Conservation (phyloP, 2,888 invertebrate species). For the Elaeidobius kamerunicus region DNA sequence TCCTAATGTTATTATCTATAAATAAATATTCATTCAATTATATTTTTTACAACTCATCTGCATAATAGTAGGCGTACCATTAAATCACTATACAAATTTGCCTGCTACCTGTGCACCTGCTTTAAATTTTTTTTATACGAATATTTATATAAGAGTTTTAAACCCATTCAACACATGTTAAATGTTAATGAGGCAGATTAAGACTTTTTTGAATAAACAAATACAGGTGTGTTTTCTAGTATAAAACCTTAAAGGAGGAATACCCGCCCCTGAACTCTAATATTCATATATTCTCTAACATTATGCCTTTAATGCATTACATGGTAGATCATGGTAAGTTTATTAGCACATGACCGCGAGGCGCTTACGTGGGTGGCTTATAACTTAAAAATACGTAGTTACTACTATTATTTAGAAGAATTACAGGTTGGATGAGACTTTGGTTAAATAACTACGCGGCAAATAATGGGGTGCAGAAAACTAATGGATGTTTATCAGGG, state of each 20-base stretch:
- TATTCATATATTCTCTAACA: too few relatives aligned
- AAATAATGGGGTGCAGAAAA: conserved; percentile 5
- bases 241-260: too few relatives aligned
- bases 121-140: not conserved
- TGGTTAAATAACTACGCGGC: conserved; percentile 8
- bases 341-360: not conserved
- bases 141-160: not conserved
- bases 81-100: conserved; percentile 9
- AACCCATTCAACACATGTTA: not conserved
- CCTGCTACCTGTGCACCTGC: conserved; percentile 8
- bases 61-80: conserved; percentile 4
- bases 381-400: conserved; percentile 8
- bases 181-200: too few relatives aligned
- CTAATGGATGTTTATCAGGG: conserved; percentile 13
- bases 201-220: conserved; percentile 3
- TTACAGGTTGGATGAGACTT: conserved; percentile 6
- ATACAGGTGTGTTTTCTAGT: too few relatives aligned
- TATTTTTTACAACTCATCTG: not conserved
- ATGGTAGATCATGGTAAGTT: not conserved
- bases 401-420: conserved; percentile 16
- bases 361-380: conserved; percentile 5
- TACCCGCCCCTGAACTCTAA: too few relatives aligned
- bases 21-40: too few relatives aligned
- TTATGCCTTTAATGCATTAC: not conserved
- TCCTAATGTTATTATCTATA: too few relatives aligned